These are phyloP conservation scores for Himalopsyche anomala DNA, from an alignment of 2,888 invertebrate species.

Conservation along the genomic window DNA sequence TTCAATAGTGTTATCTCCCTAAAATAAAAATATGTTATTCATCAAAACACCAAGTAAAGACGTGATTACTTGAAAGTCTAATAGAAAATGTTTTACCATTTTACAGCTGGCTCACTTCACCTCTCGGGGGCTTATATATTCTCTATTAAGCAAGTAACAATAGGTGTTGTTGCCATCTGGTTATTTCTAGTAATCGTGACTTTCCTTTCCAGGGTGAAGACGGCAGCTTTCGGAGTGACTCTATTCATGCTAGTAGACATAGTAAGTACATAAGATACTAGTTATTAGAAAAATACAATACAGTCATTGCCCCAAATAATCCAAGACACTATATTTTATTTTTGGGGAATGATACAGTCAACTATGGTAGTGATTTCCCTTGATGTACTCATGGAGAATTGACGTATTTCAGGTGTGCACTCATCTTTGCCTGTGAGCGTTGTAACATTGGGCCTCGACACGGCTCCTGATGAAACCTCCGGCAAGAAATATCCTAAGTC, in stretches of 20 bases:
- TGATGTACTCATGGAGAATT: neutral
- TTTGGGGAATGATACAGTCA: too few relatives aligned
- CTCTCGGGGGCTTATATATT: neutral
- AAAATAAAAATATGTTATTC: too few relatives aligned
- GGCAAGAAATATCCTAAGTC: neutral
- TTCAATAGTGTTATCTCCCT: too few relatives aligned
- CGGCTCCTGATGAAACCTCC: constrained; percentile 30
- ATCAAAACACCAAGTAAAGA: too few relatives aligned
- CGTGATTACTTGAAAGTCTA: too few relatives aligned
- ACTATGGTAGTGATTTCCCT: too few relatives aligned
- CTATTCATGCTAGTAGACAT: neutral
- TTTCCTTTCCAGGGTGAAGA: neutral
- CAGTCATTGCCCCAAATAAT: neutral
- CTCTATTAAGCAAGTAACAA: neutral
- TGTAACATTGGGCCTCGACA: constrained; percentile 59
- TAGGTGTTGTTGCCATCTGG: neutral
- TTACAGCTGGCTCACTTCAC: too few relatives aligned
- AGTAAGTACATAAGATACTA: neutral
- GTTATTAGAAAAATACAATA: neutral
- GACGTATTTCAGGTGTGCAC: constrained; percentile 27
- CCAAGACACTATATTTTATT: neutral
- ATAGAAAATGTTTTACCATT: too few relatives aligned
- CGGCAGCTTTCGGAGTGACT: neutral
- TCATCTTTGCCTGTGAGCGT: constrained; percentile 56
- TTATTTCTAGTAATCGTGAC: neutral